These are phyloP conservation scores for Mya arenaria DNA, from an alignment of 1,140 invertebrate genomes.

Conservation along the genomic window DNA sequence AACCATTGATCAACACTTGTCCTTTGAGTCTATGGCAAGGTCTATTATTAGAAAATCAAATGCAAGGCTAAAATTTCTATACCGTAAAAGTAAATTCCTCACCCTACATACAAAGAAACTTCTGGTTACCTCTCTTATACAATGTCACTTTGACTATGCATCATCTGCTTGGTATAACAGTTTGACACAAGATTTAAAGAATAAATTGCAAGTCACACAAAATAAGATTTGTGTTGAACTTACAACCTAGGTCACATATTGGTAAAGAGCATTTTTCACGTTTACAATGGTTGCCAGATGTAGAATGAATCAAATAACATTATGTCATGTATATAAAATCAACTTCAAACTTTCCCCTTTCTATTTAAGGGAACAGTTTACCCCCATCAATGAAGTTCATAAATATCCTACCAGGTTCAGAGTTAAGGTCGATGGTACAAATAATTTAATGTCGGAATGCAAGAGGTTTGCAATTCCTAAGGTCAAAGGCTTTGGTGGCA, in stretches of 20 bases:
- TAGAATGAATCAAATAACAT: not conserved
- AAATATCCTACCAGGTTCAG: too few relatives aligned
- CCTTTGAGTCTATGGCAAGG: not conserved
- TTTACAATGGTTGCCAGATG: slow-evolving; percentile 19
- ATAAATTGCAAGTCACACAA: slow-evolving; percentile 40
- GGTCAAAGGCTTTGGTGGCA: too few relatives aligned
- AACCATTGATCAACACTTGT: slow-evolving; percentile 2
- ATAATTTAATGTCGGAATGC: too few relatives aligned
- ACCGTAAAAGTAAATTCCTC: not conserved
- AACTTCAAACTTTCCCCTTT: too few relatives aligned
- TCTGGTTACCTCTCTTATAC: slow-evolving; percentile 19
- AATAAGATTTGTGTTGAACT: slow-evolving; percentile 42
- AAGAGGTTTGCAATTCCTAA: too few relatives aligned
- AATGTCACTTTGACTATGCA: slow-evolving; percentile 32
- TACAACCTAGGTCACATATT: slow-evolving; percentile 16
- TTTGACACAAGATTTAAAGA: slow-evolving; percentile 9
- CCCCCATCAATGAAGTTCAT: too few relatives aligned
- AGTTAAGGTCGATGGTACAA: too few relatives aligned
- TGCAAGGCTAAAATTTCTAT: slow-evolving; percentile 29
- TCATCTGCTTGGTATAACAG: not conserved
- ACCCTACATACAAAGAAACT: slow-evolving; percentile 1
- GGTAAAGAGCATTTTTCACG: not conserved
- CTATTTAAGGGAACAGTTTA: too few relatives aligned
- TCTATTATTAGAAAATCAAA: slow-evolving; percentile 24
- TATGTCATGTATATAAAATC: not conserved